Conservation (phyloP, 2,888 invertebrate species). For the Malthinus flaveolus region DNA sequence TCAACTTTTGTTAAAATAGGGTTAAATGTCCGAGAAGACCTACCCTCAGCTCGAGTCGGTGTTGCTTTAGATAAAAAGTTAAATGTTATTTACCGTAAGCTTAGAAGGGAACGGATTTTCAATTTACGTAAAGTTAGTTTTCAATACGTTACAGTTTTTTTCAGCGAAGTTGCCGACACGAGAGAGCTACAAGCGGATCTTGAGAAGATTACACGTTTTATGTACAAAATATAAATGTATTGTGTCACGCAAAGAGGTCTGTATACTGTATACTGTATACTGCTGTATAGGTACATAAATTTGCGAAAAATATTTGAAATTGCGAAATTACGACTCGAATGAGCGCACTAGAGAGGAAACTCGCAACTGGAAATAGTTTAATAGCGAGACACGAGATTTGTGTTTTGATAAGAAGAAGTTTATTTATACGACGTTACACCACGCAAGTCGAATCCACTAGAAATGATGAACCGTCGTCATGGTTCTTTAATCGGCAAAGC, state of each 20-base stretch:
- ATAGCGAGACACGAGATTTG: background rate
- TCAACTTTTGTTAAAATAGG: slow-evolving; percentile 13
- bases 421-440: background rate
- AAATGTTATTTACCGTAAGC: slow-evolving; percentile 18
- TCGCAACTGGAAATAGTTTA: background rate
- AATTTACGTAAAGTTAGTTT: slow-evolving; percentile 33
- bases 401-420: background rate
- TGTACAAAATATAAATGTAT: slow-evolving; percentile 24
- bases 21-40: slow-evolving; percentile 17
- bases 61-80: slow-evolving; percentile 33
- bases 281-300: slow-evolving; percentile 2
- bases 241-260: slow-evolving; percentile 20
- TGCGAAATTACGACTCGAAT: slow-evolving; percentile 1
- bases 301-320: slow-evolving; percentile 22
- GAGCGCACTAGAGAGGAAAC: background rate
- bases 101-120: slow-evolving; percentile 30
- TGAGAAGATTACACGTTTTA: slow-evolving; percentile 28
- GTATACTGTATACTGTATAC: background rate
- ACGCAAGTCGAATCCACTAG: background rate
- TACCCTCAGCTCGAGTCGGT: slow-evolving; percentile 7
- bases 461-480: slow-evolving; percentile 8
- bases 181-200: slow-evolving; percentile 16
- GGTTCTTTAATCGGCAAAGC: slow-evolving; percentile 20
- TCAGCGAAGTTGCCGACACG: slow-evolving; percentile 13
- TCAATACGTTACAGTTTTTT: slow-evolving; percentile 22